phyloP scores from a whole-genome alignment of 35 echinoderm and acorn worm genomes.

The Lytechinus pictus region DNA sequence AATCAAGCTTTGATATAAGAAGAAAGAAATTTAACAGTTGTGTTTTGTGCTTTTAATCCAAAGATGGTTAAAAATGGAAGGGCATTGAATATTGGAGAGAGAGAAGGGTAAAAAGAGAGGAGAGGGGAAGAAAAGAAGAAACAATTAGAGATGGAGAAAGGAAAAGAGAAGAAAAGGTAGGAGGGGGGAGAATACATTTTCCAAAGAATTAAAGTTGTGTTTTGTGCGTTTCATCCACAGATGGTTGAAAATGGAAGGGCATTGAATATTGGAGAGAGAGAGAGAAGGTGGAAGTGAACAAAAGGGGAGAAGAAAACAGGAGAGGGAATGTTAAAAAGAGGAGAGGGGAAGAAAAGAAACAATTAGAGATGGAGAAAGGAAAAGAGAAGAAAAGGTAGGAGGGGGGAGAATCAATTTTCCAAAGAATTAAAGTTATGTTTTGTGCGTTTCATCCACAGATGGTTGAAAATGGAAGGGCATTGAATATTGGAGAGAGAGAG shows the following conservation, averaged over 20 bases:
- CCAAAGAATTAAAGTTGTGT: background rate
- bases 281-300: background rate
- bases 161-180: no score
- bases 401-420: no score
- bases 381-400: no score
- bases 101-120: no score
- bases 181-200: no score
- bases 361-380: no score
- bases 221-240: background rate
- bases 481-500: background rate
- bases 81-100: no score
- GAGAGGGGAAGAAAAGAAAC: background rate
- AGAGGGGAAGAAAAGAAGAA: background rate
- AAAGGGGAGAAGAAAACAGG: no score
- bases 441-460: background rate
- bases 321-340: no score
- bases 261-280: background rate
- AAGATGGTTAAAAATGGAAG: background rate
- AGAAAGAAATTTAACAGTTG: background rate
- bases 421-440: background rate
- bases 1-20: constrained; percentile 40
- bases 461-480: background rate
- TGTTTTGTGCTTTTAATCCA: background rate
- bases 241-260: background rate
- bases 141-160: no score